phyloP scores from a whole-genome alignment of 2,113 vertebrate species.

The Pithys albifrons region DNA sequence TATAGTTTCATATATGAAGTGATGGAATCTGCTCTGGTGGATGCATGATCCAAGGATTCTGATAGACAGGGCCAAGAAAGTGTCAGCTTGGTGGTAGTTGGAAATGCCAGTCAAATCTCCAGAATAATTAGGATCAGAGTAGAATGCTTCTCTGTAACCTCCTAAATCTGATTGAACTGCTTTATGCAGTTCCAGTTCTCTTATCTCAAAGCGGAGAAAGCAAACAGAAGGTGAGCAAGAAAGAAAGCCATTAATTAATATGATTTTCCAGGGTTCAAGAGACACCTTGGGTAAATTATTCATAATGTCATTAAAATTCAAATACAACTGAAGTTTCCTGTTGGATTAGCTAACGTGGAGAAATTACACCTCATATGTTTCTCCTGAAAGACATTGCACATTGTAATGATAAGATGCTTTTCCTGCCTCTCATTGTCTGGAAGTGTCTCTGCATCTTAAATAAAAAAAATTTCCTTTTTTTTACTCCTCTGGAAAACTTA shows the following conservation, averaged over 20 bases:
- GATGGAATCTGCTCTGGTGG: neutral
- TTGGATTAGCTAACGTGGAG: neutral
- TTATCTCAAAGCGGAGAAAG: neutral
- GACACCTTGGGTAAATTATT: slow-evolving; percentile 46
- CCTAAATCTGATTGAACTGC: neutral
- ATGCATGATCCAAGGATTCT: neutral
- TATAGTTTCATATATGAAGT: neutral
- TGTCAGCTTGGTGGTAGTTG: neutral
- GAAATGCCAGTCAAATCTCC: neutral
- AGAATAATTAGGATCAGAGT: neutral
- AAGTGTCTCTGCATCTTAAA: neutral
- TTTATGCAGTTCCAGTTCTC: neutral
- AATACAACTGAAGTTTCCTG: neutral
- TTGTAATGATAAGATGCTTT: neutral
- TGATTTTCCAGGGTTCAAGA: neutral
- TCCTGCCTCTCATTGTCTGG: neutral
- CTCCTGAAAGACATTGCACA: neutral
- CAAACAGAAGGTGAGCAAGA: neutral
- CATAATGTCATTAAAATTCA: slow-evolving; percentile 19
- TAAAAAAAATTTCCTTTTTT: neutral
- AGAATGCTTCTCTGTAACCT: neutral
- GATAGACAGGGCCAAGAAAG: neutral
- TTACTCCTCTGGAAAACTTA: neutral
- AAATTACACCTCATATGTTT: neutral
- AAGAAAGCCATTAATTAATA: neutral